phyloP scores from a whole-genome alignment of 1,140 invertebrate species.

The Pectinophora gossypiella region DNA sequence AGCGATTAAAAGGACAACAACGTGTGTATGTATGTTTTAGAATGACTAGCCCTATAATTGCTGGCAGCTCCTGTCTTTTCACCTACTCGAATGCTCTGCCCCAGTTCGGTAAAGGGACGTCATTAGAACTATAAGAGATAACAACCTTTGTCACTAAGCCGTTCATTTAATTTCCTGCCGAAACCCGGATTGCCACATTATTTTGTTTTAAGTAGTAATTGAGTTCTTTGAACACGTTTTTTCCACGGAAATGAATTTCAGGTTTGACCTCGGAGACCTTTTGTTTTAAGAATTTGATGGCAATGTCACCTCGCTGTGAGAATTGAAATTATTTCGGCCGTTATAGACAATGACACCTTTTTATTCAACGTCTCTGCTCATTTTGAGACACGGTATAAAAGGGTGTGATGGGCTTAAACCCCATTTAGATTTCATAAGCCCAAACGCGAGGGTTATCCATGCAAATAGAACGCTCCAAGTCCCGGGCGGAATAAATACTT shows the following conservation, averaged over 20 bases:
- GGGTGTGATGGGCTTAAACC: no score
- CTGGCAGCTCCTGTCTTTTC: conserved; percentile 43
- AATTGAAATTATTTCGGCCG: background rate
- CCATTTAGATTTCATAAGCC: background rate
- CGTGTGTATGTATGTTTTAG: conserved; percentile 33
- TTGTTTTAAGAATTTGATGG: no score
- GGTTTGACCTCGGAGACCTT: conserved; percentile 30
- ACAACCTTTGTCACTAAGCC: conserved; percentile 51
- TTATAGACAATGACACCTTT: no score
- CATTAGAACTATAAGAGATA: conserved; percentile 56
- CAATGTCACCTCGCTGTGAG: background rate
- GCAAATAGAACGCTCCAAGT: background rate
- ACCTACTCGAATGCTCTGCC: conserved; percentile 15
- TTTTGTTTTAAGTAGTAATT: conserved; percentile 71
- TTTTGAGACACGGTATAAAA: no score
- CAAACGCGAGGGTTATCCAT: background rate
- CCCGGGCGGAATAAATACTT: background rate
- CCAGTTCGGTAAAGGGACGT: conserved; percentile 31
- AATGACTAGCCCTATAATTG: conserved; percentile 46
- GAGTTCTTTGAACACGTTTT: conserved; percentile 64
- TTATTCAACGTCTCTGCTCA: no score
- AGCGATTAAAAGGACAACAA: conserved; percentile 34
- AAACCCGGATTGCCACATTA: conserved; percentile 58
- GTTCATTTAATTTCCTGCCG: conserved; percentile 70
- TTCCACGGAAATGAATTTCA: conserved; percentile 64